Evolutionary conservation across 2,888 invertebrate genomes (phyloP), one percentile per base, ranked within the genome.

Genomic region (Andrena chrysosceles): DNA sequence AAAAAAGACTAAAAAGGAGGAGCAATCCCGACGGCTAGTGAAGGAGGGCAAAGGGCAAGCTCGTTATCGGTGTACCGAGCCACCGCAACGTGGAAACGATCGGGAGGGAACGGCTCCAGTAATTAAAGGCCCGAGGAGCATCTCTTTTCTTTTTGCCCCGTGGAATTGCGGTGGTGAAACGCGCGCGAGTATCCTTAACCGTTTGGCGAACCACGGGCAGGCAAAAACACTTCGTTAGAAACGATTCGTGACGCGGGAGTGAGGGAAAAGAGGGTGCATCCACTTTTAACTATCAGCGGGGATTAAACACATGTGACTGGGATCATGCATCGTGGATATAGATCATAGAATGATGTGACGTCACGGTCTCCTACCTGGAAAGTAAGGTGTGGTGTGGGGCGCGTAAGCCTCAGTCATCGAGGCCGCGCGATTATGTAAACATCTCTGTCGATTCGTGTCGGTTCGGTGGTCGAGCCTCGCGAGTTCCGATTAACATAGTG

Each of bases 11-110:
- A 29, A 52, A 49, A 16, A 6, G 68, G 31, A 67, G 66, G 76
- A 26, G 66, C 64, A 60, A 72, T 48, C 69, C 68, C 20, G 69
- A 52, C 52, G 69, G 48, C 16, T 20, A 26, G 29, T 16, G 71
- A 29, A 81, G 62, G 52, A 33, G 31, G 63, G 42, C 70, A 6
- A 60, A 29, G 71, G 56, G 70, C 66, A 49, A 71, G 23, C 75
- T 83, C 81, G 75, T 81, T 81, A 83, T 73, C 81, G 83, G 81
- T 66, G 76, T 69, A 56, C 67, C 70, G 66, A 42, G 59, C 35
- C 31, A 82, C 83, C 83, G 76, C 81, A 76, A 64, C 64, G 42
- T 59, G 77, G 56, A 63, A 70, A 62, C 80, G 70, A 78, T 78
- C 72, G 35, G 13, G 56, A 2, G 23, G 42, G 49, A 70, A 35